Base-by-base conservation (phyloP, 2,113 vertebrate genomes). In the Holacanthus passer region DNA sequence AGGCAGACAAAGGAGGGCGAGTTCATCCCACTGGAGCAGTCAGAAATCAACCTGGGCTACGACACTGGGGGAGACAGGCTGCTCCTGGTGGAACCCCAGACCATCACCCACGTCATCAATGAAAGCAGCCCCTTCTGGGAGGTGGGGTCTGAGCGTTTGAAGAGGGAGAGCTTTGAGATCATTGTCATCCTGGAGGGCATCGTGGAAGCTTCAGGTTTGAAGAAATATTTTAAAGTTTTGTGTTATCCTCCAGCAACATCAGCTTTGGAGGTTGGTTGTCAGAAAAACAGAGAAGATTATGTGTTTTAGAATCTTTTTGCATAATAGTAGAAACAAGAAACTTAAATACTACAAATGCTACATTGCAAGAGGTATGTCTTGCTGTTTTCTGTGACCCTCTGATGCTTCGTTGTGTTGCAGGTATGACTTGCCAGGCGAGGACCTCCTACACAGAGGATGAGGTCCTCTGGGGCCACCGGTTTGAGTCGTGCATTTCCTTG, bases 391-490 rank as follows among this genome's bases (percentile, higher is more conserved):
- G 0, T 43, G 22, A 47, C 29, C 35, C 12, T 37, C 31, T 75
- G 19, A 62, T 56, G 32, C 10, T 64, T 63, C 59, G 5, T 59
- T 79, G 76, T 82, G 53, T 72, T 89, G 41, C 73, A 95, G 94
- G 94, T 52, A 96, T 97, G 96, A 97, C 96, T 0, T 96, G 96
- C 91, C 96, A 97, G 89, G 96, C 96, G 22, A 95, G 95, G 76
- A 96, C 96, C 1, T 97, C 96, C 0, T 97, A 96, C 89, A 96
- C 92, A 0, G 94, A 96, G 72, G 95, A 96, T 0, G 96, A 96
- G 90, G 95, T 96, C 80, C 92, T 96, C 27, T 96, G 96, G 96
- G 96, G 96, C 10, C 93, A 96, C 72, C 93, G 96, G 12, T 97
- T 96, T 0, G 96, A 96, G 87, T 95, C 95, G 4, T 96, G 96